Evolutionary conservation across 2,113 vertebrate species (phyloP), one percentile per base, ranked within the genome.

Genomic region (Labeo rohita): DNA sequence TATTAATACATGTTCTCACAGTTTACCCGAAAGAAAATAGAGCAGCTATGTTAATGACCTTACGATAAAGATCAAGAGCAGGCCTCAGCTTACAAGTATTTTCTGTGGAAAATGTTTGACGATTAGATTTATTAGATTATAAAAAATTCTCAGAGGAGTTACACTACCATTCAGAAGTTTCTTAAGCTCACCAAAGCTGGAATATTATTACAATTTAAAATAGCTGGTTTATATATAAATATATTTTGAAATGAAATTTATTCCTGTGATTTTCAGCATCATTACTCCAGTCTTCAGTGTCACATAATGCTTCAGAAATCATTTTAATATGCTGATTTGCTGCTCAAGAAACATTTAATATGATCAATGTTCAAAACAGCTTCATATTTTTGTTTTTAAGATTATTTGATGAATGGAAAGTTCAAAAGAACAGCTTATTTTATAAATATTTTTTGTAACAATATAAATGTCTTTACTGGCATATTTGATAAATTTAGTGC

Each of bases 1-100:
- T 91, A 91, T 89, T 87, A 86, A 84, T 82, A 83, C 68, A 84
- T 79, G 39, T 8, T 16, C n/a, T 80, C 81, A 84, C 43, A 75
- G 47, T 54, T 34, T 21, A 54, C 21, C 8, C 28, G 0, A 56
- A 59, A 59, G 34, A 79, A 78, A 88, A 66, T 5, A 12, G 18
- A 43, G 34, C 76, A 66, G 75, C 28, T 80, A 84, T 87, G 79
- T 85, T 87, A 81, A 80, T 74, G 28, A 39, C 9, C 15, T 66
- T 79, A 36, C 9, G 68, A 72, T 72, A 61, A 11, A 28, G 49
- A 84, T 36, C 16, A 65, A 18, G 13, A 50, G 63, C 23, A 4
- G 61, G 36, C 68, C 10, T 23, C 59, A 23, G 3, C 9, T 61
- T n/a, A 0, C 36, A 43, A 68, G 9, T 3, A 28, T 65, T 65